Conservation (phyloP, 2,113 vertebrate genomes). For the Meles meles region DNA sequence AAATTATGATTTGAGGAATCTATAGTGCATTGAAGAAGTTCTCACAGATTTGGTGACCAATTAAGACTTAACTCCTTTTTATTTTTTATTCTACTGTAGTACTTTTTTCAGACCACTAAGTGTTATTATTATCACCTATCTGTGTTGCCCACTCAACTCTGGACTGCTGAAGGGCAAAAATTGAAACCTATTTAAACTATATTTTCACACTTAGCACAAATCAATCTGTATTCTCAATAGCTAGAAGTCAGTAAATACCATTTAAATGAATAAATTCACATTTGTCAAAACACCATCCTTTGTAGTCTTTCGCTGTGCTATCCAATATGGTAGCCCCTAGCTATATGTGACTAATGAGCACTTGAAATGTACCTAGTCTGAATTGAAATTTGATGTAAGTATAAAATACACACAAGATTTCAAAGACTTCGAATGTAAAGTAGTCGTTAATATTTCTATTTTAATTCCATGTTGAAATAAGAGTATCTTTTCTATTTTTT, state of each 20-base stretch:
- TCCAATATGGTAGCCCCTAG: neutral
- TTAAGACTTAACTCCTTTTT: neutral
- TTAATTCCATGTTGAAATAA: neutral
- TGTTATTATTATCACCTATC: neutral
- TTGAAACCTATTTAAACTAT: neutral
- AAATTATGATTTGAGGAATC: neutral
- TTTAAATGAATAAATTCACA: neutral
- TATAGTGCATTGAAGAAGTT: neutral
- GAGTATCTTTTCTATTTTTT: neutral
- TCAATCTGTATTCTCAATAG: neutral
- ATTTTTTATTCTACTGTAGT: neutral
- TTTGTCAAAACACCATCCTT: neutral
- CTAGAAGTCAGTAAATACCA: neutral
- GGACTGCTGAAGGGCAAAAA: neutral
- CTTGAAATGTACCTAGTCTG: neutral
- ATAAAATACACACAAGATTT: neutral
- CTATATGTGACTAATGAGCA: neutral
- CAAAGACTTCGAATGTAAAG: neutral
- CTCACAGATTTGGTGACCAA: neutral
- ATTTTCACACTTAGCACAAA: neutral
- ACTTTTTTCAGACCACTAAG: neutral
- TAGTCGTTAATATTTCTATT: neutral
- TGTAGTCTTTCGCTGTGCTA: neutral
- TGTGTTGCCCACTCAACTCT: neutral
- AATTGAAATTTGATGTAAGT: neutral